phyloP scores from a whole-genome alignment of 2,113 vertebrate species.

The Steatornis caripensis region DNA sequence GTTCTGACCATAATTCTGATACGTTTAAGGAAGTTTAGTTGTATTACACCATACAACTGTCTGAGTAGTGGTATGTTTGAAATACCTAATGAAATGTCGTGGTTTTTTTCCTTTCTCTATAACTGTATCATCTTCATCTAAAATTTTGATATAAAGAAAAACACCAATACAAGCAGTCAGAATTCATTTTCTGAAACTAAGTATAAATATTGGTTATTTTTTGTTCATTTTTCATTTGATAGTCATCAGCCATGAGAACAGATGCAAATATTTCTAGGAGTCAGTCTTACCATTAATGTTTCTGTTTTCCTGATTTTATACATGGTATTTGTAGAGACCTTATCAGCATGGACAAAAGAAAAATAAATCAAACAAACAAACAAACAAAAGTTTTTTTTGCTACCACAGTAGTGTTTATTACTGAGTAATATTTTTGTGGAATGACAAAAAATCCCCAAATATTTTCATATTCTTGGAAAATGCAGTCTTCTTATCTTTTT shows the following conservation, averaged over 20 bases:
- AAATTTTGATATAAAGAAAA: background rate
- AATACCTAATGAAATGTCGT: background rate
- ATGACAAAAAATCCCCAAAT: background rate
- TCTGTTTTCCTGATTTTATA: background rate
- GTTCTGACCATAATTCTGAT: background rate
- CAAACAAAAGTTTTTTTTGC: accelerated
- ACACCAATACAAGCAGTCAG: background rate
- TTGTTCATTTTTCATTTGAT: background rate
- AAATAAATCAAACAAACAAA: background rate
- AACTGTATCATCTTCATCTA: background rate
- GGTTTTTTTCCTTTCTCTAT: background rate
- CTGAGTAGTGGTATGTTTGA: background rate
- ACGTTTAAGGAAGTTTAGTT: background rate
- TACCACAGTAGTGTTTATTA: background rate
- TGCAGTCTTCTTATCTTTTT: background rate
- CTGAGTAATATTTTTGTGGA: background rate
- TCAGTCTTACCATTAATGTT: background rate
- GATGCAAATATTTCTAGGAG: background rate
- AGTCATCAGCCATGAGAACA: background rate
- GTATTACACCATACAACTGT: background rate
- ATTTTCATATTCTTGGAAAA: background rate
- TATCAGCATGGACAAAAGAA: background rate
- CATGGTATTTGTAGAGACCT: background rate
- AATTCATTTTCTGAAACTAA: background rate
- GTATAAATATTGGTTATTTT: background rate